Evolutionary conservation across 2,797 vertebrate species (phyloP).

Genomic region (Melanogrammus aeglefinus): DNA sequence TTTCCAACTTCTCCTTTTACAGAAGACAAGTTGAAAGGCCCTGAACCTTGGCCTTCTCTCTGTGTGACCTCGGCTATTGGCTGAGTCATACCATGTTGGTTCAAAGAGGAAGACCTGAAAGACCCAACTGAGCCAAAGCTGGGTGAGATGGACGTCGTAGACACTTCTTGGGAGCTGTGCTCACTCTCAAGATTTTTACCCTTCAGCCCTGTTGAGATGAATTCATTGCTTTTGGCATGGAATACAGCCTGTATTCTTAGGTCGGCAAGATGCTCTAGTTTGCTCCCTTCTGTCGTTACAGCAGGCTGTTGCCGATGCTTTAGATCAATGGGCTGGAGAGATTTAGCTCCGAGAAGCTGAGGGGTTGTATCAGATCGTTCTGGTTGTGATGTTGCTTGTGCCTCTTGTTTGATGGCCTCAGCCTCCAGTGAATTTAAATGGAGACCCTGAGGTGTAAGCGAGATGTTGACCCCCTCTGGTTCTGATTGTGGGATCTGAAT

Average conservation of each 20-base stretch:
- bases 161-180: constrained; percentile 14
- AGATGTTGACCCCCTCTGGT: neutral
- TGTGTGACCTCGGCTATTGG: constrained; percentile 36
- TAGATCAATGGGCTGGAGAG: constrained; percentile 27
- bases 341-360: constrained; percentile 40
- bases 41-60: constrained; percentile 47
- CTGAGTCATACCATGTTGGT: constrained; percentile 45
- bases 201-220: constrained; percentile 28
- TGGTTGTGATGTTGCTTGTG: constrained; percentile 18
- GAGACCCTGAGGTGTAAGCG: neutral
- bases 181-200: constrained; percentile 20
- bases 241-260: constrained; percentile 26
- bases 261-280: constrained; percentile 29
- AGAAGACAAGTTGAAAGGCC: constrained; percentile 72
- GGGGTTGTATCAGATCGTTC: constrained; percentile 17
- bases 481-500: constrained; percentile 48
- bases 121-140: constrained; percentile 15
- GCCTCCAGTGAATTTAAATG: constrained; percentile 16
- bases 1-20: constrained; percentile 57
- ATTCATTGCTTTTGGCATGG: constrained; percentile 37
- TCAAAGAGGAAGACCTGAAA: constrained; percentile 37
- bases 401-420: constrained; percentile 16
- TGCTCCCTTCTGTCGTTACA: constrained; percentile 42
- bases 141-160: constrained; percentile 5
- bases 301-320: constrained; percentile 35